Base-by-base conservation (phyloP, 2,797 vertebrate genomes). In the Etheostoma nigrum region DNA sequence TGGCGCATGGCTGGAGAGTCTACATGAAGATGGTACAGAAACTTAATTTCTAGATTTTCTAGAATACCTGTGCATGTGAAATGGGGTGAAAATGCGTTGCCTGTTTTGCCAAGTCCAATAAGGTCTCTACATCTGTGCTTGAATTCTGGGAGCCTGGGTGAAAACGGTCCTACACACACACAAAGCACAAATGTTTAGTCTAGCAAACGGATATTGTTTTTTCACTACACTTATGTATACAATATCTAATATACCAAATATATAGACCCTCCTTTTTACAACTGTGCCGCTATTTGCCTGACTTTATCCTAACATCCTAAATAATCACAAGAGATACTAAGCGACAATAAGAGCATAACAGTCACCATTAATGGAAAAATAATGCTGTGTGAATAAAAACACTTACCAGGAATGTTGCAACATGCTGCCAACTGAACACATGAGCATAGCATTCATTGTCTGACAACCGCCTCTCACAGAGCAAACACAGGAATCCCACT, bases 41-140 rank as follows among this genome's bases (percentile, higher is more conserved):
- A 49, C 19, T 2, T 0, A 4, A 18, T 30, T 23, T 63, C 0
- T 25, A 5, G 0, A 25, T 2, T 25, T 25, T 36, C 15, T 2
- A 33, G 6, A 54, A 49, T 89, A 93, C 93, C 93, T 94, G 90
- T 13, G 79, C 14, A 14, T 42, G 1, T 18, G 59, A 63, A 12
- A 40, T 2, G 3, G 6, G 0, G 53, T 90, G 87, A 61, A 79
- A 9, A 8, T 5, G 1, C 2, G 62, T 68, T 3, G 92, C 91
- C 62, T 92, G 89, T 73, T 80, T 89, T 48, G 93, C 93, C 61
- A 94, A 75, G 49, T 94, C 91, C 82, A 93, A 53, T 11, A 94
- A 62, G 11, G 73, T 71, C 16, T 88, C 80, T 36, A 47, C 4
- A 21, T 78, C 60, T n/a, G 19, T 12, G 14, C 2, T 40, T 19